A percentile compares a stretch with the other conserved stretches of the same genome.
Evolutionary conservation across 2,888 invertebrate genomes (phyloP).

Genomic region (Blastobasis adustella): DNA sequence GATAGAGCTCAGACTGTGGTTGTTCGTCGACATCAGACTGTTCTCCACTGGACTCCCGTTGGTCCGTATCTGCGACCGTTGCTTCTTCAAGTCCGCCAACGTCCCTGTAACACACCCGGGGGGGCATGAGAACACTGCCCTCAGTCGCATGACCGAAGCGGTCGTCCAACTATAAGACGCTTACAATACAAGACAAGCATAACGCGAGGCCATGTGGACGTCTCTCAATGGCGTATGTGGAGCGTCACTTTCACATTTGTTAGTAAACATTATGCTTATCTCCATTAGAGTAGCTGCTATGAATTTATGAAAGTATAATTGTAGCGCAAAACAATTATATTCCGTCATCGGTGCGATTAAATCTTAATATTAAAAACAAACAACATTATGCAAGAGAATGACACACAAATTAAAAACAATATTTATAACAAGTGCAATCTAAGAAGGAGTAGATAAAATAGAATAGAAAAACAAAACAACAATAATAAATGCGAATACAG

Average conservation of each 20-base stretch:
- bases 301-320: conserved; percentile 24
- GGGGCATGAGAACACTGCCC: neutral
- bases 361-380: conserved; percentile 1
- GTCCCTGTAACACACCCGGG: conserved; percentile 75
- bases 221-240: conserved; percentile 25
- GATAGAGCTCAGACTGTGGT: conserved; percentile 60
- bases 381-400: conserved; percentile 4
- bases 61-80: conserved; percentile 86
- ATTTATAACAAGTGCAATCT: no score
- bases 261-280: conserved; percentile 32
- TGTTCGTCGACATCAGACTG: conserved; percentile 55
- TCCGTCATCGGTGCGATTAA: conserved; percentile 15
- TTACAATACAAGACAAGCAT: conserved; percentile 16
- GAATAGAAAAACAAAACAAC: conserved; percentile 8
- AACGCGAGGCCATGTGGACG: conserved; percentile 18
- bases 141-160: no score
- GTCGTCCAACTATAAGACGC: neutral
- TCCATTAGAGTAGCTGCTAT: conserved; percentile 22
- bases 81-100: conserved; percentile 94
- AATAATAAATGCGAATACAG: conserved; percentile 1
- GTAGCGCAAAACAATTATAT: conserved; percentile 15
- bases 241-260: conserved; percentile 33
- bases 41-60: conserved; percentile 75
- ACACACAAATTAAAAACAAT: neutral
- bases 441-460: neutral